Conservation (phyloP, 1,140 invertebrate species). For the Drosophila orena region DNA sequence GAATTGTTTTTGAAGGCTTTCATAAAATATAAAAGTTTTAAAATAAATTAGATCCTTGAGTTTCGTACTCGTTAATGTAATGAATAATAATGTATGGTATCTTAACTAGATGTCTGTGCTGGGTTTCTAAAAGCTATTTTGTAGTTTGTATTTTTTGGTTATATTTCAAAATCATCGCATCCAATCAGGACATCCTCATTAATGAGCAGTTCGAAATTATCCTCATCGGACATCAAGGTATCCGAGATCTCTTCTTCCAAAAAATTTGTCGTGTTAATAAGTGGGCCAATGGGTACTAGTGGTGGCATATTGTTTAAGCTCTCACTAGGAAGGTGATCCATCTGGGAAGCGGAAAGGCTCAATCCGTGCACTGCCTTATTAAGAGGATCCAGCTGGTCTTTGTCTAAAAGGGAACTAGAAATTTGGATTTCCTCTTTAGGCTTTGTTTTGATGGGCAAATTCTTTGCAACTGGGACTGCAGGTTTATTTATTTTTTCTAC, state of each 20-base stretch:
- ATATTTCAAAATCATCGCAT: slow-evolving; percentile 10
- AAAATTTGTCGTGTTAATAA: not conserved
- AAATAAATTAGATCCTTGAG: slow-evolving; percentile 13
- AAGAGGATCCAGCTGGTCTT: not conserved
- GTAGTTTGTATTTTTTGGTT: not conserved
- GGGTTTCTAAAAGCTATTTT: not conserved
- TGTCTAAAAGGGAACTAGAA: too few species aligned
- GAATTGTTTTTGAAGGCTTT: slow-evolving; percentile 78
- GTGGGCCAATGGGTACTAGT: not conserved
- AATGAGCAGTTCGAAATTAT: slow-evolving; percentile 27
- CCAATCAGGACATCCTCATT: slow-evolving; percentile 44
- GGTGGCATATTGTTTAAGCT: slow-evolving; percentile 11
- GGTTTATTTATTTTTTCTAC: not conserved
- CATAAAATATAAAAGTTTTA: slow-evolving; percentile 13
- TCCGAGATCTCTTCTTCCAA: slow-evolving; percentile 35
- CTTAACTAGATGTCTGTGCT: slow-evolving; percentile 4
- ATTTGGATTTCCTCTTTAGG: not conserved
- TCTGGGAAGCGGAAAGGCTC: slow-evolving; percentile 8
- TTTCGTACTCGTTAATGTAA: not conserved
- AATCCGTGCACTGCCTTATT: slow-evolving; percentile 19
- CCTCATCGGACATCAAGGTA: slow-evolving; percentile 26
- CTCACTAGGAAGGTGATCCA: slow-evolving; percentile 1
- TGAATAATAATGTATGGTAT: not conserved
- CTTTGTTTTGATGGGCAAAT: not conserved
- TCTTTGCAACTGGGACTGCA: not conserved